Conservation (phyloP, 2,888 invertebrate species). For the Aspidiotus destructor region DNA sequence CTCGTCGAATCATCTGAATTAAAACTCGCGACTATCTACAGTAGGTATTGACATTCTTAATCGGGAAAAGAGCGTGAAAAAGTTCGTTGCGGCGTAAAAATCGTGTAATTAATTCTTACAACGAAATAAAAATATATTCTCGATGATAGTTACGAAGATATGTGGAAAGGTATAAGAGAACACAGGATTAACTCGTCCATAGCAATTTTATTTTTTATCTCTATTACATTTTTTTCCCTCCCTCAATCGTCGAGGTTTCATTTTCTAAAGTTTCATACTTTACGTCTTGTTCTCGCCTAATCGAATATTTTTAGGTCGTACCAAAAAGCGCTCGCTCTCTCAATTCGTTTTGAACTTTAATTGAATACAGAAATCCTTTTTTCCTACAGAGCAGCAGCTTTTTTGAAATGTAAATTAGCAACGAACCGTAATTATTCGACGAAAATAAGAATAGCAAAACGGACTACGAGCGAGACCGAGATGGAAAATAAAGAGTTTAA, state of each 20-base stretch:
- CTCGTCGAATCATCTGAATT: no score
- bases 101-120: no score
- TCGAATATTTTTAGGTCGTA: background rate
- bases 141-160: no score
- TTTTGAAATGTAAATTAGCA: constrained; percentile 4
- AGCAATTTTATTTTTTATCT: background rate
- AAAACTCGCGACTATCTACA: no score
- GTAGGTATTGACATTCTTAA: no score
- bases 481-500: background rate
- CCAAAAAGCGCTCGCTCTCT: background rate
- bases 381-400: background rate
- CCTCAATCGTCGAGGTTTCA: background rate
- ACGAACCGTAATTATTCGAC: background rate
- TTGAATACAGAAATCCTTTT: background rate
- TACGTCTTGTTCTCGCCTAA: background rate
- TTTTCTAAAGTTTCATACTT: background rate
- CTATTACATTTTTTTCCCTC: background rate
- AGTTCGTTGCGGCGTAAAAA: no score
- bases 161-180: no score
- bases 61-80: no score
- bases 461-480: background rate
- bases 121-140: no score
- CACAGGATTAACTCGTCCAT: no score
- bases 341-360: background rate
- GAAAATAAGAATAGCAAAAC: background rate